These are phyloP conservation scores for Caenorhabditis sp. DNA, from an alignment of 2,888 invertebrate genomes.

Conservation along the genomic window DNA sequence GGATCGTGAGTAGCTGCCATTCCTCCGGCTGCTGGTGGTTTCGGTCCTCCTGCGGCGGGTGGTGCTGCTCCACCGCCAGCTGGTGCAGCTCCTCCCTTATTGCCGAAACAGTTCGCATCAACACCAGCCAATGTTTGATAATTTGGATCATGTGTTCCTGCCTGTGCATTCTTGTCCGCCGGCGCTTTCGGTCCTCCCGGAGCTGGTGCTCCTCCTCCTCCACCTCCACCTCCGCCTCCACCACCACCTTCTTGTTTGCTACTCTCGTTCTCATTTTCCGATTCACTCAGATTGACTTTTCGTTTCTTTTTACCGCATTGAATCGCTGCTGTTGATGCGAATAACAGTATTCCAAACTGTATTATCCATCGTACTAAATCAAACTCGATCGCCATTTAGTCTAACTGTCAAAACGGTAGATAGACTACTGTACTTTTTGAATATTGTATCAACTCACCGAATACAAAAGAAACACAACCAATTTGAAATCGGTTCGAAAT, in stretches of 20 bases:
- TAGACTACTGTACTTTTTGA: too few species aligned
- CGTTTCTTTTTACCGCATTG: not conserved
- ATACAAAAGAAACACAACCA: too few species aligned
- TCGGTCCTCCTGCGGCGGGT: slow-evolving; percentile 5
- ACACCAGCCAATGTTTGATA: slow-evolving; percentile 30
- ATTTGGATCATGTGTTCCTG: slow-evolving; percentile 24
- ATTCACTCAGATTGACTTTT: not conserved
- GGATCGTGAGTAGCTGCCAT: slow-evolving; percentile 29
- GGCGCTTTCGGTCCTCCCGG: slow-evolving; percentile 9
- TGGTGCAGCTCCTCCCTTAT: slow-evolving; percentile 9
- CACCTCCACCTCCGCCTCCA: not conserved
- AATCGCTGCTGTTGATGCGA: not conserved
- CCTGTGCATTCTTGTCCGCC: slow-evolving; percentile 7
- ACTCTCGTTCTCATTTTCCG: not conserved
- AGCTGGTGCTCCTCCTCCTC: not conserved
- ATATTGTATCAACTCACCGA: too few species aligned
- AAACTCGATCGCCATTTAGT: not conserved
- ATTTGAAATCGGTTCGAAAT: too few species aligned
- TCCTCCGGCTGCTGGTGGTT: not conserved
- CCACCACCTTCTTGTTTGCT: not conserved
- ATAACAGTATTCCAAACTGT: not conserved
- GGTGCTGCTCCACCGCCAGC: slow-evolving; percentile 16
- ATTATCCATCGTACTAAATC: slow-evolving; percentile 1
- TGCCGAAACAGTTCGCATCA: slow-evolving; percentile 10
- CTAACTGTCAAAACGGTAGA: not conserved